These are phyloP conservation scores for Pyrgilauda ruficollis DNA, from an alignment of 2,113 vertebrate species.

Conservation along the genomic window DNA sequence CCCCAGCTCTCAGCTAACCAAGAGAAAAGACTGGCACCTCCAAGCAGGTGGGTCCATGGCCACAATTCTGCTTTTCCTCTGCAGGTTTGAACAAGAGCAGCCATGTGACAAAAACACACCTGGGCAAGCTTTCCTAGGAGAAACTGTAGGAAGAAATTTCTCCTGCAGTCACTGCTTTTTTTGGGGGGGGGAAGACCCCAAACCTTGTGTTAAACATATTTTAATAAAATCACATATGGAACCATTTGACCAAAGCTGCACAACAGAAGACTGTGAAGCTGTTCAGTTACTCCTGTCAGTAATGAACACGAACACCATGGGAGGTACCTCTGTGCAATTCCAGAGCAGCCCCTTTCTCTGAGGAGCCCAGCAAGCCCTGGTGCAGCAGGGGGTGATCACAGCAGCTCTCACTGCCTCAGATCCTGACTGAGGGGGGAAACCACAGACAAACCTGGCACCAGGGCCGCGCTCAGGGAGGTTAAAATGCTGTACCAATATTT, in stretches of 20 bases:
- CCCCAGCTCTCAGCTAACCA: background rate
- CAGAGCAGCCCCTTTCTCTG: background rate
- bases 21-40: background rate
- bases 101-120: background rate
- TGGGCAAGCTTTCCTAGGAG: background rate
- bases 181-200: rapidly evolving
- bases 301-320: background rate
- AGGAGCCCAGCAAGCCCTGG: rapidly evolving
- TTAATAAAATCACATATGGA: background rate
- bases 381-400: background rate
- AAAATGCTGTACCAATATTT: background rate
- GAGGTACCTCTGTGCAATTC: background rate
- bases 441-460: background rate
- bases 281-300: background rate
- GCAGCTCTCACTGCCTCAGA: rapidly evolving
- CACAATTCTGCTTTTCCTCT: background rate
- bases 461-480: rapidly evolving
- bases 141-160: background rate
- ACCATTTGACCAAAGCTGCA: background rate
- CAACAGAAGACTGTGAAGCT: background rate
- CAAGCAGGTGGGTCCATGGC: background rate
- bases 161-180: background rate
- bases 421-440: background rate
- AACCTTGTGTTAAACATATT: background rate
- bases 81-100: background rate